Evolutionary conservation across 2,888 invertebrate species (phyloP).

Genomic region (Mythimna ferrago): DNA sequence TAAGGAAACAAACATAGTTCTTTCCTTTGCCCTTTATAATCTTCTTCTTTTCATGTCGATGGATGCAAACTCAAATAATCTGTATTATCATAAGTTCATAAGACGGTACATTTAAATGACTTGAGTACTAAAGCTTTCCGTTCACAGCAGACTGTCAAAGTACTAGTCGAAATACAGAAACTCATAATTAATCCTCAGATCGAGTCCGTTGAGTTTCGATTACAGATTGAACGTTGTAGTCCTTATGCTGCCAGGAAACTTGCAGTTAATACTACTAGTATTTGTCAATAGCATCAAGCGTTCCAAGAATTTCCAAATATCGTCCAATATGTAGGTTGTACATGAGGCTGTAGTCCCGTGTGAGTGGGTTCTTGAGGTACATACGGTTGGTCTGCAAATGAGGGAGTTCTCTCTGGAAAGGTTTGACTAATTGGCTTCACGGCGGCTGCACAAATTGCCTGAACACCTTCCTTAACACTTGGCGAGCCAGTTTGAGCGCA

Average conservation of each 20-base stretch:
- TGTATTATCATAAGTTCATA: neutral
- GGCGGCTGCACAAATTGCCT: slow-evolving; percentile 58
- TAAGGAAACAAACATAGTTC: too few species aligned
- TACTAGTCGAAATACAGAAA: too few species aligned
- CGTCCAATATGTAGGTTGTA: neutral
- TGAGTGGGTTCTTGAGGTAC: neutral
- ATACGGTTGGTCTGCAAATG: slow-evolving; percentile 1
- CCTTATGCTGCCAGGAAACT: too few species aligned
- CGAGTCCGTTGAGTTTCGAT: neutral
- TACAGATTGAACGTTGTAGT: neutral
- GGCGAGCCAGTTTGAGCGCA: slow-evolving; percentile 37
- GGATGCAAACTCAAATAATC: too few species aligned
- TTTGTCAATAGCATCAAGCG: neutral
- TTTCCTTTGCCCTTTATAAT: too few species aligned
- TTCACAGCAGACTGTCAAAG: neutral
- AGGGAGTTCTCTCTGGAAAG: slow-evolving; percentile 30
- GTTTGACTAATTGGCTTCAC: slow-evolving; percentile 63
- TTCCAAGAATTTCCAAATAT: neutral
- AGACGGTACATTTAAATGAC: neutral
- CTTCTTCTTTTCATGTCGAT: too few species aligned
- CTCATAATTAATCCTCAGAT: too few species aligned
- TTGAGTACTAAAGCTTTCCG: neutral
- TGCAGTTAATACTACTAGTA: neutral
- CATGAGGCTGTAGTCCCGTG: neutral
- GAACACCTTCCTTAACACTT: slow-evolving; percentile 56